Conservation (phyloP, 1,140 invertebrate species). For the Atta texana region DNA sequence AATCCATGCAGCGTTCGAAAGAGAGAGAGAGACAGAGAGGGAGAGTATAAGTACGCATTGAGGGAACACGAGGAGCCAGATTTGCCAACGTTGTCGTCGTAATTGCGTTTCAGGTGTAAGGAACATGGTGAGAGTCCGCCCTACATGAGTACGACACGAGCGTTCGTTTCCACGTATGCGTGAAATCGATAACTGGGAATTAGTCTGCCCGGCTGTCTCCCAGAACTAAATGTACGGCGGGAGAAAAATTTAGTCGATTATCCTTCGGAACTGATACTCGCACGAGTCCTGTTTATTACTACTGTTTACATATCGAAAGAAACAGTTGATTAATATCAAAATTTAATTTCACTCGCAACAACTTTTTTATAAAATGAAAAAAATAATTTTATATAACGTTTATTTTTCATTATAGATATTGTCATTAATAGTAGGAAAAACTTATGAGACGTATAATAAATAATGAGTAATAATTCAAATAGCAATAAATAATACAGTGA, state of each 20-base stretch:
- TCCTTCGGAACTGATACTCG: slow-evolving; percentile 8
- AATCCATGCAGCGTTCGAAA: not conserved
- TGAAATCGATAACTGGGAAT: slow-evolving; percentile 82
- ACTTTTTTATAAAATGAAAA: not conserved
- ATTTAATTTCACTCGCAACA: not conserved
- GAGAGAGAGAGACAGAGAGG: not conserved
- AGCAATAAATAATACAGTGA: not conserved
- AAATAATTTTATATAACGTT: not conserved
- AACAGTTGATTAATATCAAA: not conserved
- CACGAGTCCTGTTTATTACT: not conserved
- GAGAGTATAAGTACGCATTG: not conserved
- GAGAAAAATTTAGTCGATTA: slow-evolving; percentile 55
- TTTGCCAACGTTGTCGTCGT: not conserved
- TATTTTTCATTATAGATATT: not conserved
- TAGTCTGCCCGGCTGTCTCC: slow-evolving; percentile 80
- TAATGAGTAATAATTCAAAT: not conserved
- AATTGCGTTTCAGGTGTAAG: slow-evolving; percentile 53
- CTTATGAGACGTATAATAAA: not conserved
- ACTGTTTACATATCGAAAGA: not conserved
- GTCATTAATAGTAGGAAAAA: not conserved
- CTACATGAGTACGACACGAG: slow-evolving; percentile 71
- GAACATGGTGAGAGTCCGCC: slow-evolving; percentile 52
- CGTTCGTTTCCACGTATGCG: slow-evolving; percentile 75
- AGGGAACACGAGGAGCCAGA: not conserved
- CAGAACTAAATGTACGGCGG: slow-evolving; percentile 67